A percentile compares a stretch with the other conserved stretches of the same genome.
These are phyloP conservation scores for Notarius quadriscutis DNA, from an alignment of 2,113 vertebrate species.

Conservation along the genomic window DNA sequence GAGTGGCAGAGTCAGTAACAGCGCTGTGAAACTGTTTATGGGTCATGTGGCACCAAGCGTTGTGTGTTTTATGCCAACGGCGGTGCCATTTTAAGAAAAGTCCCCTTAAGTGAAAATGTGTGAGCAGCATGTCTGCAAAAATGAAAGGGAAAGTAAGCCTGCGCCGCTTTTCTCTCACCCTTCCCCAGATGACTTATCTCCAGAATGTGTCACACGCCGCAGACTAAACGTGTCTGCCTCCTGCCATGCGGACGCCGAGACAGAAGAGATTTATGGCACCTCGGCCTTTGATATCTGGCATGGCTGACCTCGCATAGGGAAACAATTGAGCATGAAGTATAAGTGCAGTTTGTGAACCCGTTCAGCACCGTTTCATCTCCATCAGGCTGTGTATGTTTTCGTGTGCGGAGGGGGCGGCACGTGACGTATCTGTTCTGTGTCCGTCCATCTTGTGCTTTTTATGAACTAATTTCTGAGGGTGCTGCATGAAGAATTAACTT, in stretches of 20 bases:
- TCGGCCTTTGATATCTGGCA: constrained; percentile 47
- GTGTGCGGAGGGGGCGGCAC: background rate
- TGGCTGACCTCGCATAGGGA: constrained; percentile 37
- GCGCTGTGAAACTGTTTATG: constrained; percentile 11
- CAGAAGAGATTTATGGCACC: constrained; percentile 40
- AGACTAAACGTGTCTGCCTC: constrained; percentile 42
- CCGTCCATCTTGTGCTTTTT: constrained; percentile 26
- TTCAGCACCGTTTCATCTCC: constrained; percentile 30
- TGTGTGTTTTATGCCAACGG: background rate
- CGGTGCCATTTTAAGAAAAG: background rate
- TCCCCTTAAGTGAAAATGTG: constrained; percentile 46
- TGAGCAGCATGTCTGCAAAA: constrained; percentile 15
- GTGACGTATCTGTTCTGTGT: background rate
- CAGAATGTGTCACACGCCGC: constrained; percentile 26
- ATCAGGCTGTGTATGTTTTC: background rate
- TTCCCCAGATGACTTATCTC: constrained; percentile 41
- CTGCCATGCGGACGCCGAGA: constrained; percentile 11
- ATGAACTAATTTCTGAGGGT: constrained; percentile 17
- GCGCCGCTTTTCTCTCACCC: background rate
- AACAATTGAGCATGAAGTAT: constrained; percentile 32
- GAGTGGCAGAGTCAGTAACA: constrained; percentile 15
- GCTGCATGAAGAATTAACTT: constrained; percentile 13
- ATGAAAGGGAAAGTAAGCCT: background rate
- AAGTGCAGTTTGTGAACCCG: constrained; percentile 20
- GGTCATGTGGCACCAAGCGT: constrained; percentile 1